Base-by-base conservation (phyloP, 2,888 invertebrate species). In the Neelides folsomi region DNA sequence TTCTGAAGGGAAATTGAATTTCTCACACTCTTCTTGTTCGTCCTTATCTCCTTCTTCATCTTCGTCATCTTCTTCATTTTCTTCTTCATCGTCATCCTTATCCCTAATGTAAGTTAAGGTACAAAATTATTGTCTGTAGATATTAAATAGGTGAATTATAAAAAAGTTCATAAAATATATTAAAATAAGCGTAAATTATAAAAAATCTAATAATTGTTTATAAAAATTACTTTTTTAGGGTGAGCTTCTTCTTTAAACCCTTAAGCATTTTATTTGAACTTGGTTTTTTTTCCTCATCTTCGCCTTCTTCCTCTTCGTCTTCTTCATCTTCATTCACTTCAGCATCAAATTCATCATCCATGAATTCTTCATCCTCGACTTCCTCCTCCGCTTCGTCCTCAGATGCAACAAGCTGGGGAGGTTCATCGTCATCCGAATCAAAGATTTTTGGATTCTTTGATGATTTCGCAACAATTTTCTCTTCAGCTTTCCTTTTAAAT, bases 181-280 rank as follows among this genome's bases (percentile, higher is more conserved):
- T n/a, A n/a, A n/a, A n/a, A n/a, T n/a, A n/a, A n/a, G n/a, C n/a
- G n/a, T n/a, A n/a, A n/a, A n/a, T n/a, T n/a, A n/a, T n/a, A n/a
- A n/a, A 27, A 27, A 27, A 27, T 27, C 7, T 27, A 5, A 27
- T 7, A 41, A 60, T 66, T 64, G 66, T 70, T n/a, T n/a, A n/a
- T n/a, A n/a, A n/a, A n/a, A n/a, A n/a, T 72, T 67, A 57, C 73
- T 70, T 67, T 79, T 80, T 1, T 77, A 79, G 66, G 77, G 83
- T 83, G 83, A 84, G 27, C 73, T 72, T 51, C 78, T 76, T 65
- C 84, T 84, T 13, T 83, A 80, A 73, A 84, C 84, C 40, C 79
- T 77, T 62, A 79, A 82, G 35, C 79, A 81, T 70, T 68, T 68
- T 56, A 66, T 49, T 44, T 55, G 57, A 7, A 59, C 57, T 19